Evolutionary conservation across 2,888 invertebrate genomes (phyloP), one percentile per base, ranked within the genome.

Genomic region (Ormyrus pomaceus): DNA sequence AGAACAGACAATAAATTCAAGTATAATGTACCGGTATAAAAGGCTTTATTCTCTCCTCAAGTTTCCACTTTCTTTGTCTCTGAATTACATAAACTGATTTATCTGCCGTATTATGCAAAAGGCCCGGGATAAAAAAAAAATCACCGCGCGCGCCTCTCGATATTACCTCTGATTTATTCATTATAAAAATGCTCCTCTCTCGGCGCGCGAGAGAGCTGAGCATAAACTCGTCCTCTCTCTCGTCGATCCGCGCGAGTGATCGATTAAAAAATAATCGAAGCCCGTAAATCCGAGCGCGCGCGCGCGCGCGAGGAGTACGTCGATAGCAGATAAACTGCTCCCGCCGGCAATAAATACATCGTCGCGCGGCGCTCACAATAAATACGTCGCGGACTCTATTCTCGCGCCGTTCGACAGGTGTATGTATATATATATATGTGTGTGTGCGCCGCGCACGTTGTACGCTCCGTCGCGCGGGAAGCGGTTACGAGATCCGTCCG

Each of bases 41-140:
- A 77, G 69, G 56, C 69, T 46, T 76, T 76, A 68, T 76, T 61
- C 53, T 66, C 68, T 58, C 19, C 19, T 61, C 55, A 19, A 10
- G 55, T 56, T 55, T 45, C 34, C 50, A 10, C 58, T 58, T 55
- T 77, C 77, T 70, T 70, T 77, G 70, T 77, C 77, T 58, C 69
- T 48, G 58, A 11, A 64, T 70, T 70, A 77, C 65, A 70, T 70
- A 77, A 77, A 70, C 53, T 77, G 77, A 77, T 77, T 77, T 77
- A 77, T 77, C 45, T 64, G 10, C 46, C 59, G 55, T 10, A 11
- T 58, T 55, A 13, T 55, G 61, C 13, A n/a, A 65, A 19, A 19
- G 19, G 19, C 19, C 19, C 19, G 19, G 64, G 56, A 77, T 56
- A 58, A 11, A 70, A 19, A 77, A 64, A 65, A 70, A 70, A 70